Conservation (phyloP, 2,888 invertebrate genomes). For the Anthrax anthrax region DNA sequence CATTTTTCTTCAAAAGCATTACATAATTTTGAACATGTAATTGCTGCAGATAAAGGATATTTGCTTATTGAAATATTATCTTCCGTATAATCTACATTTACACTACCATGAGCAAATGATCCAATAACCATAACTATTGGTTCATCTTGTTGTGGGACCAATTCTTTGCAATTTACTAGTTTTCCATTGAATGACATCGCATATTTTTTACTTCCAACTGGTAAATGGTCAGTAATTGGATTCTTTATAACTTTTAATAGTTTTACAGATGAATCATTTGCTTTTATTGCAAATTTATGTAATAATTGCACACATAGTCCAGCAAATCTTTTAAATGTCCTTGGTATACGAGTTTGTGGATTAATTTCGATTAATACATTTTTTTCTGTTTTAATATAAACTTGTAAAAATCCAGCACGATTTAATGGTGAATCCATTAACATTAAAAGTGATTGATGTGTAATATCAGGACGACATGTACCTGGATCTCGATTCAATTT, state of each 20-base stretch:
- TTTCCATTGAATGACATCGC: constrained; percentile 81
- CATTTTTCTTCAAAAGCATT: constrained; percentile 90
- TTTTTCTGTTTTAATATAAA: constrained; percentile 80
- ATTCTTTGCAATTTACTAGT: constrained; percentile 53
- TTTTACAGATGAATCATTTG: constrained; percentile 77
- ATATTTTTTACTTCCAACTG: constrained; percentile 82
- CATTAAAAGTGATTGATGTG: constrained; percentile 95
- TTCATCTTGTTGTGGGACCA: constrained; percentile 63
- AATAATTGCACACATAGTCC: constrained; percentile 95
- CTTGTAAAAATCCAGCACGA: constrained; percentile 89
- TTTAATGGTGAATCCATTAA: constrained; percentile 95
- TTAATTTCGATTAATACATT: constrained; percentile 91
- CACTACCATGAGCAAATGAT: constrained; percentile 94
- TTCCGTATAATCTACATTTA: constrained; percentile 79
- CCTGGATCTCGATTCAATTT: constrained; percentile 79
- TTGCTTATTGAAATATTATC: constrained; percentile 84
- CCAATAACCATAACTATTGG: constrained; percentile 87
- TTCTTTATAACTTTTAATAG: constrained; percentile 93
- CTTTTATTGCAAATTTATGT: constrained; percentile 85
- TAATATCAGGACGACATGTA: constrained; percentile 88
- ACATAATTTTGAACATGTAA: constrained; percentile 91
- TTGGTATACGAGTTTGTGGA: constrained; percentile 91
- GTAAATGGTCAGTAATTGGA: constrained; percentile 85
- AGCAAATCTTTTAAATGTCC: constrained; percentile 93
- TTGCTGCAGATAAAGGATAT: constrained; percentile 91